Percentiles rank a stretch among this genome's conserved stretches.
phyloP scores from a whole-genome alignment of 2,797 vertebrate genomes.

The Coendou prehensilis region DNA sequence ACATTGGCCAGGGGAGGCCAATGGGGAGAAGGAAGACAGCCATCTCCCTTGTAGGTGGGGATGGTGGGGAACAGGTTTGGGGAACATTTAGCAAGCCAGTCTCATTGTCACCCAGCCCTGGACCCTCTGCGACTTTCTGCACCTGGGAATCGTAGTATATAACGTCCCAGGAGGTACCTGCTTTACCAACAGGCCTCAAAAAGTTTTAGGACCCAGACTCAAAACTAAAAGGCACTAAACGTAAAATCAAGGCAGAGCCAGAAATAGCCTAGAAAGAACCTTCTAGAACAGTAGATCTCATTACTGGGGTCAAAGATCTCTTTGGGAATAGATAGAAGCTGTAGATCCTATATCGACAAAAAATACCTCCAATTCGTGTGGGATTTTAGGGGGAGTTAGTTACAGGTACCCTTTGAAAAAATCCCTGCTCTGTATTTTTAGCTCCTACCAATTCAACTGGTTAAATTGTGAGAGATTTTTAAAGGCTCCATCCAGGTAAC shows the following conservation, averaged over 20 bases:
- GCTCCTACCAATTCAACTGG: not conserved
- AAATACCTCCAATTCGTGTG: not conserved
- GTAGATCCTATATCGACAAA: not conserved
- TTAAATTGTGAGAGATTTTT: not conserved
- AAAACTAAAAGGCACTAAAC: not conserved
- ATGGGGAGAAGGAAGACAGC: not conserved
- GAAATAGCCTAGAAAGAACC: not conserved
- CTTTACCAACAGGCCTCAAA: not conserved
- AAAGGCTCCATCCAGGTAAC: not conserved
- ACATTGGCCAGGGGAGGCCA: not conserved
- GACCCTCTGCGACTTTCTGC: not conserved
- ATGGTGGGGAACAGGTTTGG: not conserved
- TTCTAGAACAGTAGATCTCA: not conserved
- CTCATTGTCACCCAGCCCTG: not conserved
- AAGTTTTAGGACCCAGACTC: not conserved
- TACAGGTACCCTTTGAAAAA: not conserved
- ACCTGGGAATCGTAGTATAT: not conserved
- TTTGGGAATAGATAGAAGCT: not conserved
- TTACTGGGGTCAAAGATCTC: not conserved
- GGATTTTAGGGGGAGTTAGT: not conserved
- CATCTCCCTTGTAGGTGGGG: not conserved
- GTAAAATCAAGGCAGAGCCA: not conserved
- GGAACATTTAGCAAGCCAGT: not conserved
- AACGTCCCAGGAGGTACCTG: not conserved
- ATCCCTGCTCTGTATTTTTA: not conserved